phyloP scores from a whole-genome alignment of 2,888 invertebrate genomes.

The Caradrina kadenii region DNA sequence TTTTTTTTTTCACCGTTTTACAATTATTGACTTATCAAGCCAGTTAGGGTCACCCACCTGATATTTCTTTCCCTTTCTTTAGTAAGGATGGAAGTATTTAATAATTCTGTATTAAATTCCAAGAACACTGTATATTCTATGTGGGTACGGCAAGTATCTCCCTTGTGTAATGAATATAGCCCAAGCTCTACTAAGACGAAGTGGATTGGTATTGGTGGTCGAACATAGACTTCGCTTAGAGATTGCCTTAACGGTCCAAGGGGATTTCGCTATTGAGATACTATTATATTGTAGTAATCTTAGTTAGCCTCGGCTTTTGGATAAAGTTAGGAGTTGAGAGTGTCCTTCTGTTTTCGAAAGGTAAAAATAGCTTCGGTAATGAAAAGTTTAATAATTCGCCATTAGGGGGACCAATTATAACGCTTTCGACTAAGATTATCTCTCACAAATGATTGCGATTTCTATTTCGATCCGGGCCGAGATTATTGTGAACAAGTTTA shows the following conservation, averaged over 20 bases:
- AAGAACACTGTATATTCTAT: constrained; percentile 43
- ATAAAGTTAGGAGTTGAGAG: neutral
- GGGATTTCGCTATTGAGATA: constrained; percentile 46
- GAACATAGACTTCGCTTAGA: constrained; percentile 45
- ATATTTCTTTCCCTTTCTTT: neutral
- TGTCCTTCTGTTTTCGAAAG: neutral
- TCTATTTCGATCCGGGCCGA: too few species aligned
- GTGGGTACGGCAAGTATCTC: constrained; percentile 39
- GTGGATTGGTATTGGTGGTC: constrained; percentile 60
- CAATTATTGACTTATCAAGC: too few species aligned
- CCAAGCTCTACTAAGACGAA: constrained; percentile 51
- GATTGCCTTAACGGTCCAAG: constrained; percentile 52
- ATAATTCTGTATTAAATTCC: constrained; percentile 48
- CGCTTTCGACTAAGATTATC: too few species aligned
- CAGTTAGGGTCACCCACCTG: too few species aligned
- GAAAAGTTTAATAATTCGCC: too few species aligned
- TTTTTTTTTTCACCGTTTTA: too few species aligned
- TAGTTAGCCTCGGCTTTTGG: neutral
- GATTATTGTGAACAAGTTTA: too few species aligned
- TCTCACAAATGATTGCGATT: too few species aligned
- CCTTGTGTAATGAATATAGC: constrained; percentile 55
- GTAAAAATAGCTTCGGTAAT: too few species aligned
- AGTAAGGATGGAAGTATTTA: constrained; percentile 7
- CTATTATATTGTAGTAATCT: constrained; percentile 41
- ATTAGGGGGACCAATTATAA: too few species aligned